Evolutionary conservation across 2,888 invertebrate genomes (phyloP).

Genomic region (Drosophila subsilvestris): DNA sequence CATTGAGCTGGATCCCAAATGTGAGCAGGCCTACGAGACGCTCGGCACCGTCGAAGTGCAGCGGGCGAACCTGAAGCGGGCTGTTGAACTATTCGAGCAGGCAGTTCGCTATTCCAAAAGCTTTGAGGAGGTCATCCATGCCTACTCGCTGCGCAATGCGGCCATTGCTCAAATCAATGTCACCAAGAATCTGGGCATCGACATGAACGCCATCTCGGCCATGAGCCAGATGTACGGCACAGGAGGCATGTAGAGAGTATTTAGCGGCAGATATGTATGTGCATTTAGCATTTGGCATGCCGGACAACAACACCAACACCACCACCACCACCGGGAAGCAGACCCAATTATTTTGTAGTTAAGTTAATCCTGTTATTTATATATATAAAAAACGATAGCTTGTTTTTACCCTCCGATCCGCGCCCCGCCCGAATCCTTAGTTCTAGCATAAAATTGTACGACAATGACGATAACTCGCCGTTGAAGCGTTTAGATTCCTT

Average conservation of each 20-base stretch:
- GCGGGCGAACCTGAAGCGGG: constrained; percentile 91
- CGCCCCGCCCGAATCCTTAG: constrained; percentile 25
- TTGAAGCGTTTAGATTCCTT: not conserved
- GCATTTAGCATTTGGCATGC: constrained; percentile 41
- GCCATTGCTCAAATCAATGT: constrained; percentile 95
- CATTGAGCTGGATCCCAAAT: constrained; percentile 94
- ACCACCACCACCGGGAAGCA: constrained; percentile 22
- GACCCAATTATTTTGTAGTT: constrained; percentile 22
- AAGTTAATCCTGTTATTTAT: constrained; percentile 57
- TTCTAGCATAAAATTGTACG: constrained; percentile 50
- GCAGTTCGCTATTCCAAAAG: constrained; percentile 94
- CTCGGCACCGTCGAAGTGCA: constrained; percentile 97
- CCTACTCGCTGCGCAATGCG: constrained; percentile 95
- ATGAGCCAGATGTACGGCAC: constrained; percentile 39
- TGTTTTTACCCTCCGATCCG: constrained; percentile 55
- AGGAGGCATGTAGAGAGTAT: constrained; percentile 40
- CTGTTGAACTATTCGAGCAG: constrained; percentile 94
- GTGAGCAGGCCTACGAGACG: constrained; percentile 97
- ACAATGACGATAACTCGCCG: constrained; percentile 40
- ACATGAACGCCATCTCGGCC: constrained; percentile 83
- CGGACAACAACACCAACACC: constrained; percentile 20
- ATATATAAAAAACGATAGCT: constrained; percentile 51
- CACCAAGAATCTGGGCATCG: constrained; percentile 89
- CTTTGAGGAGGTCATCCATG: constrained; percentile 94
- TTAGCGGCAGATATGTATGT: constrained; percentile 9